phyloP scores from a whole-genome alignment of 2,888 invertebrate species.

The Protonemura montana region DNA sequence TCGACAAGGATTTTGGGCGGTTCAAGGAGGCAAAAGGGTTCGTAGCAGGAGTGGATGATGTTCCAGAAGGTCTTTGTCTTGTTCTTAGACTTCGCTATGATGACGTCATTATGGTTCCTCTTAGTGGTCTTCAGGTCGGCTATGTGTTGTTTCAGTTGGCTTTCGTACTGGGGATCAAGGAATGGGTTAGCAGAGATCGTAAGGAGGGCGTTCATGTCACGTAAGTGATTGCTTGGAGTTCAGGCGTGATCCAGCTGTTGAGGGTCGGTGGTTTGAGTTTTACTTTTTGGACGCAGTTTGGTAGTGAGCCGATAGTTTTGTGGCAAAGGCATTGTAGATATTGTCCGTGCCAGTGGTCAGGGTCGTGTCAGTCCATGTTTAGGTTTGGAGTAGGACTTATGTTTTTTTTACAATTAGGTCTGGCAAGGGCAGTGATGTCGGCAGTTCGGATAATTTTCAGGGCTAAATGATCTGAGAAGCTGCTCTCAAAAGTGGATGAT shows the following conservation, averaged over 20 bases:
- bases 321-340: not conserved
- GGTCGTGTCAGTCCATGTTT: not conserved
- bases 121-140: too few relatives aligned
- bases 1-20: not conserved
- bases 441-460: too few relatives aligned
- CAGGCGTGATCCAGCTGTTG: slow-evolving; percentile 23
- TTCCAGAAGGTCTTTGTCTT: not conserved
- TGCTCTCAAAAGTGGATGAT: not conserved
- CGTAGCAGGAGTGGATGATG: slow-evolving; percentile 2
- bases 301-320: not conserved
- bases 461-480: too few relatives aligned
- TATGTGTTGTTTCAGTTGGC: not conserved
- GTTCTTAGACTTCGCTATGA: not conserved
- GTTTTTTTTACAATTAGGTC: too few relatives aligned
- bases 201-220: not conserved
- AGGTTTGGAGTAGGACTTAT: not conserved
- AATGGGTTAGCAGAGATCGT: not conserved
- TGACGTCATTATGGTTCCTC: not conserved
- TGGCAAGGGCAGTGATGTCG: too few relatives aligned
- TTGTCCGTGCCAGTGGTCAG: not conserved
- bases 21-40: not conserved
- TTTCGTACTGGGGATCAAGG: not conserved
- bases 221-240: not conserved
- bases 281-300: not conserved
- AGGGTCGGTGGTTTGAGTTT: not conserved